Base-by-base conservation (phyloP, 2,797 vertebrate species). In the Poecilia wingei region DNA sequence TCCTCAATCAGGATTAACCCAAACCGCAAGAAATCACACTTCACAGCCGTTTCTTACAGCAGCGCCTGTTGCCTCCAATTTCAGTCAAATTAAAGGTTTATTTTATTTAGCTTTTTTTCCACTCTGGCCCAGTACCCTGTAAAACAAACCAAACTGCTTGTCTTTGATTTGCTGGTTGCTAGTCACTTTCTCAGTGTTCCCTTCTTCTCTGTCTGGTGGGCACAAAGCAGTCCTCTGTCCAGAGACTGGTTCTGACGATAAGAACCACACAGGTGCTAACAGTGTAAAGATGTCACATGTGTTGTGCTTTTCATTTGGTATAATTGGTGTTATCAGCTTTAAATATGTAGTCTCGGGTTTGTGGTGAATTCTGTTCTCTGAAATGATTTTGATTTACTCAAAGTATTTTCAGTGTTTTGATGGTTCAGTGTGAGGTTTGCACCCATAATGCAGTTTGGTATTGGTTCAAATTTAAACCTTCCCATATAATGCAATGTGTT, bases 1-100 rank as follows among this genome's bases (percentile, higher is more conserved):
- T 94, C 93, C 91, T 95, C 94, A 94, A 94, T 95, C 93, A 95
- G 93, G 94, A 95, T 95, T 94, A 95, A 92, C 92, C 91, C 80
- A 93, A 93, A 95, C 95, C 92, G 79, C 94, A 94, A 94, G 88
- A 92, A 94, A 90, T 94, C 92, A 93, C 93, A 94, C 93, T 93
- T 93, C 88, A 91, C 83, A 92, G 86, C 84, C 90, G 89, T 91
- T 90, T 91, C 87, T 89, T 91, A 93, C 93, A 89, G 92, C 92
- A 91, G 92, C 81, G 79, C 92, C 92, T 94, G 94, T 94, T 94
- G 95, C 93, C 91, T 95, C 93, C 92, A 94, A 94, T 95, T 95
- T 94, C 93, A 93, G 91, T 95, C 92, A 94, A 94, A 95, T 95
- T 94, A 94, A 91, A 93, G 88, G 94, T 94, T 95, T 95, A 94